Conservation (phyloP, 2,113 vertebrate species). For the Perca flavescens region DNA sequence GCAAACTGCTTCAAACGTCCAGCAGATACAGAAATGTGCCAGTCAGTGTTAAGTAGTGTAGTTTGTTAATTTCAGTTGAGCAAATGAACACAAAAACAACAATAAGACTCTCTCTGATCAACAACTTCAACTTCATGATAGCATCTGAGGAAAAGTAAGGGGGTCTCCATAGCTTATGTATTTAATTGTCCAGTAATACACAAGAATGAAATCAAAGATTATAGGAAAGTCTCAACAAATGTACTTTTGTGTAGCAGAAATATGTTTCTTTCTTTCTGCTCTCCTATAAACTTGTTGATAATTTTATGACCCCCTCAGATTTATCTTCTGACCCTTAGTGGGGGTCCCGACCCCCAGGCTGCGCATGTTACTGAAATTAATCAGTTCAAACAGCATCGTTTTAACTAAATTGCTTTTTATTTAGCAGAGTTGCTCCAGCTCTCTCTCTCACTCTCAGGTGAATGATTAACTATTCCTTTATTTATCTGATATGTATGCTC, state of each 20-base stretch:
- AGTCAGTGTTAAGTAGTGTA: neutral
- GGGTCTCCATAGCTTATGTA: too few relatives aligned
- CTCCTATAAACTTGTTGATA: neutral
- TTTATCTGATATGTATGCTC: constrained; percentile 9
- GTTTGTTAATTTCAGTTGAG: neutral
- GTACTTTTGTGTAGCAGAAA: neutral
- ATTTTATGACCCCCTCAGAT: neutral
- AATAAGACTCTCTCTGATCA: too few relatives aligned
- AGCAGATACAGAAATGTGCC: neutral
- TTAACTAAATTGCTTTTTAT: constrained; percentile 9
- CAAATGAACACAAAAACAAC: neutral
- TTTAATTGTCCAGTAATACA: too few relatives aligned
- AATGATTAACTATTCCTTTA: neutral
- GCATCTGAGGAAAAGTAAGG: too few relatives aligned
- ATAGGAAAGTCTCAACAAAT: neutral
- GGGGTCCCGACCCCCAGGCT: neutral
- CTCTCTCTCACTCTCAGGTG: neutral
- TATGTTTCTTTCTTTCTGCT: neutral
- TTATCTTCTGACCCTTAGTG: neutral
- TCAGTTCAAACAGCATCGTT: neutral
- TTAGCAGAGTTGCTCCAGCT: neutral
- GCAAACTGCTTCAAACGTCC: neutral
- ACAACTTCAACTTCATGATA: too few relatives aligned
- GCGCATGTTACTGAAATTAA: neutral
- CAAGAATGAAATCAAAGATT: too few relatives aligned